Evolutionary conservation across 1,140 invertebrate species (phyloP).

Genomic region (Pseudomyrmex concolor): DNA sequence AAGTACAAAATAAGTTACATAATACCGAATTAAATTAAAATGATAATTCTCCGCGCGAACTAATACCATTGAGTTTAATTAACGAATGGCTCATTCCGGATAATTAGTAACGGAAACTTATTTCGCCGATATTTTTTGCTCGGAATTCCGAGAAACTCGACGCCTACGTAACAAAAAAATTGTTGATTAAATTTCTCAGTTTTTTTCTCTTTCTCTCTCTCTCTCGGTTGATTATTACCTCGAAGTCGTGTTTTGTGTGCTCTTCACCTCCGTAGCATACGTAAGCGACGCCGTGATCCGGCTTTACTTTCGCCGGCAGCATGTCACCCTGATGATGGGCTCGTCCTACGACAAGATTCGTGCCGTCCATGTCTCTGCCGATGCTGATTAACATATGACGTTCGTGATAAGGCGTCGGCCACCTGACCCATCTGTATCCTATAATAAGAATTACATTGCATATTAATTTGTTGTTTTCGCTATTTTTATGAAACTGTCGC

Average conservation of each 20-base stretch:
- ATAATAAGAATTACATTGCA: not conserved
- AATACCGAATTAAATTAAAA: slow-evolving; percentile 35
- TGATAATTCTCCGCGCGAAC: not conserved
- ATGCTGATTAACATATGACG: slow-evolving; percentile 79
- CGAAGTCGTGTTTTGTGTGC: slow-evolving; percentile 81
- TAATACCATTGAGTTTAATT: not conserved
- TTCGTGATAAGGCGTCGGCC: slow-evolving; percentile 71
- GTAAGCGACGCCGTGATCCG: slow-evolving; percentile 82
- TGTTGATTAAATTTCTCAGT: not conserved
- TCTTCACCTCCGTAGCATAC: slow-evolving; percentile 83
- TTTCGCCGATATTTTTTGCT: not conserved
- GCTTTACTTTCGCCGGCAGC: slow-evolving; percentile 84
- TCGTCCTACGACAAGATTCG: slow-evolving; percentile 84
- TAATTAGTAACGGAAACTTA: slow-evolving; percentile 12
- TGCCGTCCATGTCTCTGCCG: slow-evolving; percentile 83
- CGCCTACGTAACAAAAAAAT: not conserved
- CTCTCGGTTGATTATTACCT: slow-evolving; percentile 76
- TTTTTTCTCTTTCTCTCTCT: not conserved
- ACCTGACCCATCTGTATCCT: slow-evolving; percentile 81
- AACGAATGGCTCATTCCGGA: not conserved
- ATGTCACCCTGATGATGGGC: slow-evolving; percentile 83
- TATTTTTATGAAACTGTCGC: not conserved
- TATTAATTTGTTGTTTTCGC: not conserved
- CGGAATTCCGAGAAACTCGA: not conserved
- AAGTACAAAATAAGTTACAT: slow-evolving; percentile 18